Evolutionary conservation across 2,113 vertebrate species (phyloP), one percentile per base, ranked within the genome.

Genomic region (Fulica atra): DNA sequence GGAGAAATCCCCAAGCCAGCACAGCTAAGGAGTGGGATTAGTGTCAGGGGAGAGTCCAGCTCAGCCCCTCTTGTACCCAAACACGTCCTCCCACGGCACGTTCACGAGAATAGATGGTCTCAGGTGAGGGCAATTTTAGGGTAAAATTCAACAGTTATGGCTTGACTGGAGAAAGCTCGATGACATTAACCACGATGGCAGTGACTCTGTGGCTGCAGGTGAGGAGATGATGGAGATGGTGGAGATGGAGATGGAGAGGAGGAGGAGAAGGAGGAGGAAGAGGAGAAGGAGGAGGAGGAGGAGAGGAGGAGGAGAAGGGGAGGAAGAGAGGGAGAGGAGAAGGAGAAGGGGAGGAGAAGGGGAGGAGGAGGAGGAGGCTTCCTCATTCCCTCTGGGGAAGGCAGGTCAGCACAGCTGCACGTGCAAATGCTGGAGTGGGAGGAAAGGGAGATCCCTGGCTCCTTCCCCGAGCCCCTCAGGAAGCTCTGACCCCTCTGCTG

Each of bases 131-230:
- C 7, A 4, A 5, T 9, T 46, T 21, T 42, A 59, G 68, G 60
- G 29, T 65, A 9, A 33, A 69, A 71, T 28, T 28, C n/a, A 21
- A 4, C 63, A 16, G 51, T 3, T 33, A 3, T 3, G 66, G 38
- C 26, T 64, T 53, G 35, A 0, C 74, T 7, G 10, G 13, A 79
- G 61, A 18, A 4, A 26, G 44, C 40, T 20, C 0, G 0, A 5
- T 13, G 66, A 6, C 69, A 23, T 16, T 1, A 10, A 8, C n/a
- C 10, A 28, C 1, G 1, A 36, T 24, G 76, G 29, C 25, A 57
- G 54, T 4, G 36, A 21, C 8, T 29, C 28, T 28, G 60, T 1
- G 73, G 70, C 79, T 9, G 50, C 51, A 21, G 70, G 10, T 0
- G 28, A 25, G 61, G 29, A 44, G 28, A 14, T 25, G 28, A 14